A percentile compares a stretch with the other conserved stretches of the same genome.
phyloP scores from a whole-genome alignment of 2,113 vertebrate species.

The Mungos mungo region DNA sequence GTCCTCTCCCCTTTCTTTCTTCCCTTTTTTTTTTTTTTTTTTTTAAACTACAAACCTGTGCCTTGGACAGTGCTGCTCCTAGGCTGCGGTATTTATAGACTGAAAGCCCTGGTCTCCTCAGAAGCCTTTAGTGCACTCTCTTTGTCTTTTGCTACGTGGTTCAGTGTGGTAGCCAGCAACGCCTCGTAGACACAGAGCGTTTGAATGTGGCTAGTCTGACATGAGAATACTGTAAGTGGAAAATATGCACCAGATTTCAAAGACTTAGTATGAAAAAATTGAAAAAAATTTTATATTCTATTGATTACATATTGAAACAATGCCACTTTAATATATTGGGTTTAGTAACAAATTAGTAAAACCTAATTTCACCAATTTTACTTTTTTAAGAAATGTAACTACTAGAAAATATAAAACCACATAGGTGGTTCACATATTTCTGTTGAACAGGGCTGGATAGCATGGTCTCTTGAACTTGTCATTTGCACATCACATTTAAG shows the following conservation, averaged over 20 bases:
- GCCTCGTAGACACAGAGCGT: neutral
- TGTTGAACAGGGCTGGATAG: neutral
- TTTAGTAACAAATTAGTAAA: slow-evolving; percentile 3
- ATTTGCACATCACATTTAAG: neutral
- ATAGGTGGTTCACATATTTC: neutral
- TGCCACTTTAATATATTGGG: neutral
- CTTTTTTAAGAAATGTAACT: neutral
- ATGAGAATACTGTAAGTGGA: neutral
- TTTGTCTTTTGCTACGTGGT: neutral
- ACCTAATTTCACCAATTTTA: neutral
- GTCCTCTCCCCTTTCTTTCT: neutral
- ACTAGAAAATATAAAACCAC: neutral
- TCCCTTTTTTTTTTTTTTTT: too few relatives aligned
- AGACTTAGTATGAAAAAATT: neutral
- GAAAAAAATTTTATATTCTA: neutral
- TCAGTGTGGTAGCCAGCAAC: neutral
- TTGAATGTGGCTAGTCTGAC: neutral
- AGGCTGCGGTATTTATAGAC: neutral
- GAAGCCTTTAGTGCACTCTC: neutral
- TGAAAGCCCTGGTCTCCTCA: neutral
- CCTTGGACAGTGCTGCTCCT: neutral
- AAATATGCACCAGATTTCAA: neutral
- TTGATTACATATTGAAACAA: neutral
- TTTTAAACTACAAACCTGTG: neutral
- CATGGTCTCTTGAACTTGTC: neutral